phyloP scores from a whole-genome alignment of 2,888 invertebrate genomes.

The Leptarthrus brevirostris region DNA sequence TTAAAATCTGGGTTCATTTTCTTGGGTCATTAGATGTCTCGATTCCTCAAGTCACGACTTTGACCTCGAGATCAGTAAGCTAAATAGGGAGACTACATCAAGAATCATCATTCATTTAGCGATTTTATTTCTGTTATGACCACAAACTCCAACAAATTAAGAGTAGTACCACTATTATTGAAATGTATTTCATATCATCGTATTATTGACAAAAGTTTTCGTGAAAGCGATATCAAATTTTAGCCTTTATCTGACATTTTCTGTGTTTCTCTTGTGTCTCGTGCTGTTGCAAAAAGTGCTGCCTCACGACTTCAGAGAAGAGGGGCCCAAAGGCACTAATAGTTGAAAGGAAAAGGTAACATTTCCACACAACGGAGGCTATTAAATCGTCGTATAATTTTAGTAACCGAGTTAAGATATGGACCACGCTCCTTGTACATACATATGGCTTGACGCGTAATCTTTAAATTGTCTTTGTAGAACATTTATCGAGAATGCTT shows the following conservation, averaged over 20 bases:
- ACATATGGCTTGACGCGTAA: not conserved
- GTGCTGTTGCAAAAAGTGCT: conserved; percentile 6
- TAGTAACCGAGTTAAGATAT: too few species aligned
- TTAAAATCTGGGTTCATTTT: conserved; percentile 26
- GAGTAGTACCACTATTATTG: conserved; percentile 16
- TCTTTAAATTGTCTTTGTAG: too few species aligned
- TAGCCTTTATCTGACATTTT: conserved; percentile 38
- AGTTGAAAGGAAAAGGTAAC: conserved; percentile 17
- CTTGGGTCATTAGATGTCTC: conserved; percentile 20
- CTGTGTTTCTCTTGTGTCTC: not conserved
- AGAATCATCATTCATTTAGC: conserved; percentile 11
- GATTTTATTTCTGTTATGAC: conserved; percentile 15
- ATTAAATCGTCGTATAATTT: not conserved
- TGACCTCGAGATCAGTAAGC: conserved; percentile 9
- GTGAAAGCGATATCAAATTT: conserved; percentile 23
- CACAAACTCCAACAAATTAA: conserved; percentile 26
- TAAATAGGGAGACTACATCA: not conserved
- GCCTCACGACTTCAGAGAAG: conserved; percentile 14
- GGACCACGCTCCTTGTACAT: too few species aligned
- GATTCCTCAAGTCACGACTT: conserved; percentile 13
- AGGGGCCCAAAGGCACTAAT: not conserved
- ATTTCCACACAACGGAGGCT: conserved; percentile 10
- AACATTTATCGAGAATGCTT: too few species aligned
- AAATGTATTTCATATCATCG: conserved; percentile 11
- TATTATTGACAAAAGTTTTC: conserved; percentile 20